Evolutionary conservation across 2,113 vertebrate genomes (phyloP), one percentile per base, ranked within the genome.

Genomic region (Pitta sordida): DNA sequence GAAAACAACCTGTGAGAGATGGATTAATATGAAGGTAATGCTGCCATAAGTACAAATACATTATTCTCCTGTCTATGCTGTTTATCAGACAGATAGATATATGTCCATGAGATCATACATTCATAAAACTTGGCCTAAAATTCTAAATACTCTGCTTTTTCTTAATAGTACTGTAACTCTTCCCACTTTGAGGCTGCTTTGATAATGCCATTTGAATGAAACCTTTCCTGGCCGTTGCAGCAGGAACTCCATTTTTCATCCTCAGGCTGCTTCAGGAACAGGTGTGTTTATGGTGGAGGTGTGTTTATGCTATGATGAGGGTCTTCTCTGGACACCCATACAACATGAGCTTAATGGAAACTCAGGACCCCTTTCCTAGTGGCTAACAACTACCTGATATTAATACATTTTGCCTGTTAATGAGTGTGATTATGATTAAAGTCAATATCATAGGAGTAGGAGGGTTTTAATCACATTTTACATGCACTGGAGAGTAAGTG

Each of bases 1-100:
- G 41, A 84, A 96, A 89, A 84, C 65, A 13, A 92, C 65, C 73
- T 67, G 44, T 56, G 77, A 94, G 86, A 93, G 83, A 95, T 49
- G 49, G 80, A 94, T 88, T 94, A 91, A 75, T 56, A 69, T 10
- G 71, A 76, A 73, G 44, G 83, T 88, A 94, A 88, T 58, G 62
- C 26, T n/a, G 34, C 82, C 81, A 20, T 71, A 94, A 81, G 30
- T 71, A 90, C 52, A 91, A 86, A 83, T n/a, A 78, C 22, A 81
- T 88, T 88, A 83, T 59, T 93, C 73, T 78, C 68, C 83, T 91
- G 83, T 77, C 60, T 56, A 3, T 86, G 53, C n/a, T 52, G 24
- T 71, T 90, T 81, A 91, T 69, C 69, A 76, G 53, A 91, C 20
- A 14, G 41, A 76, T 12, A 86, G 69, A 60, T 27, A 34, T 32